Percentiles rank a stretch among this genome's conserved stretches.
These are phyloP conservation scores for Stenodera caucasica DNA, from an alignment of 2,888 invertebrate species.

Conservation along the genomic window DNA sequence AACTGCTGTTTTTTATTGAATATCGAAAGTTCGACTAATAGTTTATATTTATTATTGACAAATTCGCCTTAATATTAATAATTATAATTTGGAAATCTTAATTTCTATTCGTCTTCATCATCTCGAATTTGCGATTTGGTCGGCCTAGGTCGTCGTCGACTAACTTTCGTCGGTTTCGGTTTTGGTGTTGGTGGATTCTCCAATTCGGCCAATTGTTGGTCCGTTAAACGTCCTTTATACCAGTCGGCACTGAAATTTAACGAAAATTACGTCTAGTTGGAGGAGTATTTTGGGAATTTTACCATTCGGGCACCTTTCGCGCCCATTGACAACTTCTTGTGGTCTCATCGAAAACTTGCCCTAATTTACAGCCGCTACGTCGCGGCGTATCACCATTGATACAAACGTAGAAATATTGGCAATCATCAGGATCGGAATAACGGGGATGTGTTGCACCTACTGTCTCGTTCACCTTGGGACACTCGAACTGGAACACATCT, in stretches of 20 bases:
- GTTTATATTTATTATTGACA: not conserved
- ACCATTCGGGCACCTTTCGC: constrained; percentile 88
- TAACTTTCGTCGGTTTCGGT: constrained; percentile 61
- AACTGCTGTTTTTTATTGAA: no score
- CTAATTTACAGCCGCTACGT: constrained; percentile 83
- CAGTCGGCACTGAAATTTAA: constrained; percentile 74
- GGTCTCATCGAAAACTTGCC: constrained; percentile 85
- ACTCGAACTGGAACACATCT: constrained; percentile 83
- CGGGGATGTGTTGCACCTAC: constrained; percentile 79
- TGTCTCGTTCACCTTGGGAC: constrained; percentile 75
- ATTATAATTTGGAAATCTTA: not conserved
- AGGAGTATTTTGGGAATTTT: constrained; percentile 42
- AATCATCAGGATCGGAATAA: constrained; percentile 85
- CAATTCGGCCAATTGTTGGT: constrained; percentile 74
- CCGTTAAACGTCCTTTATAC: constrained; percentile 84
- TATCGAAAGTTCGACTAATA: no score
- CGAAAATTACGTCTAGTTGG: constrained; percentile 12
- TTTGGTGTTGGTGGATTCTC: constrained; percentile 76
- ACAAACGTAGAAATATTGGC: constrained; percentile 91
- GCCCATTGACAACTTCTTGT: constrained; percentile 83
- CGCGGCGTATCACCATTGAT: constrained; percentile 85
- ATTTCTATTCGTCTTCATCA: constrained; percentile 28
- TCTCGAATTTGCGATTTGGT: constrained; percentile 36
- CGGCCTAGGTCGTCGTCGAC: constrained; percentile 56
- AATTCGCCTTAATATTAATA: not conserved